phyloP scores from a whole-genome alignment of 2,113 vertebrate genomes.

The Mesembrinibis cayennensis region DNA sequence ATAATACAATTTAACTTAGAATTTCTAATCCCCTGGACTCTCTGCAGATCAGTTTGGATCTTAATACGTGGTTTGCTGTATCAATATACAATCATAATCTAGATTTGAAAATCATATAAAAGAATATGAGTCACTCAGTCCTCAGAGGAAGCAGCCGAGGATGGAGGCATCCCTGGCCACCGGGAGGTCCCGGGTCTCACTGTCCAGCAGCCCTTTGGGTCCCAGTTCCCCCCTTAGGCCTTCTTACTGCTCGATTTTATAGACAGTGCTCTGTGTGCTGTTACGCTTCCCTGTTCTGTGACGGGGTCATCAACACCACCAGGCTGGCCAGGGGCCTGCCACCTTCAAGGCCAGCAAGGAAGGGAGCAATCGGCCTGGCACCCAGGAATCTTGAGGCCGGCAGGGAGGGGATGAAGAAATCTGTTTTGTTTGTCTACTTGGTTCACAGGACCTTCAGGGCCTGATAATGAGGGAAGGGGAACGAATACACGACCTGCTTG shows the following conservation, averaged over 20 bases:
- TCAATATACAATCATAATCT: neutral
- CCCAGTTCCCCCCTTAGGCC: neutral
- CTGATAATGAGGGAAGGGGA: neutral
- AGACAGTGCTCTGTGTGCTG: neutral
- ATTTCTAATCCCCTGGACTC: neutral
- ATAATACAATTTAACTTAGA: neutral
- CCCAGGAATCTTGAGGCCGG: neutral
- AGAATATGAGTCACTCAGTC: neutral
- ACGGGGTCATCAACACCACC: neutral
- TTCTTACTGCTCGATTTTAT: neutral
- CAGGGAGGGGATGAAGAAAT: neutral
- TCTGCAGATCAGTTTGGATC: neutral
- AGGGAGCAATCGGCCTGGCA: neutral
- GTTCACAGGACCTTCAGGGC: neutral
- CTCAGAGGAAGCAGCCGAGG: neutral
- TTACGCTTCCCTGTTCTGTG: neutral
- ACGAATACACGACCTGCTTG: rapidly evolving
- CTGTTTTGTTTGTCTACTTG: neutral
- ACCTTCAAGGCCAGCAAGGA: neutral
- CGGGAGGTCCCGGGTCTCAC: rapidly evolving
- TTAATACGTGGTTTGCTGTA: neutral
- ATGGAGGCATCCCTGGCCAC: neutral
- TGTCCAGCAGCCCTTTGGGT: neutral
- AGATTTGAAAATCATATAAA: neutral
- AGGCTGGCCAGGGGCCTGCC: rapidly evolving